Conservation (phyloP, 2,797 vertebrate species). For the Psittacula derbiana region DNA sequence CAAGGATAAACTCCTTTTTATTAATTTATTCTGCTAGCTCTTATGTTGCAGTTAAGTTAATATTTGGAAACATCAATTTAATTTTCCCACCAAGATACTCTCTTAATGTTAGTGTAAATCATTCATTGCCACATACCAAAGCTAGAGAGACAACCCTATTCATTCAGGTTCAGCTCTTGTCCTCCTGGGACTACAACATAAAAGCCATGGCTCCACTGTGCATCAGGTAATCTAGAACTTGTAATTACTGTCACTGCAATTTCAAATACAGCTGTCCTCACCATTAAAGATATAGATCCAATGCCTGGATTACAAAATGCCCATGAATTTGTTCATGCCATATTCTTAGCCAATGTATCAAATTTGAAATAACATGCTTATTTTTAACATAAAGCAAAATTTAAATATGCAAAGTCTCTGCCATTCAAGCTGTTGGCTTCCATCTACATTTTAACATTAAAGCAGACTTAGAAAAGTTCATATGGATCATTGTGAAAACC, state of each 20-base stretch:
- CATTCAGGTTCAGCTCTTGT: neutral
- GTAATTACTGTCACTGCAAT: constrained; percentile 29
- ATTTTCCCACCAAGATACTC: neutral
- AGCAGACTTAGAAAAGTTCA: neutral
- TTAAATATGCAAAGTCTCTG: neutral
- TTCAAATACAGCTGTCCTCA: neutral
- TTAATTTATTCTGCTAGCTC: neutral
- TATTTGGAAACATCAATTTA: neutral
- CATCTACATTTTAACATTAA: constrained; percentile 19
- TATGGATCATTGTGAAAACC: neutral
- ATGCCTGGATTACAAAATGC: neutral
- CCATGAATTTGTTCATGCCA: neutral
- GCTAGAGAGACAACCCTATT: neutral
- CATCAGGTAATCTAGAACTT: constrained; percentile 30
- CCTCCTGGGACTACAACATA: neutral
- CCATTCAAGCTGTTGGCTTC: neutral
- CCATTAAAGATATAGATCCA: neutral
- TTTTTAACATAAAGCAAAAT: neutral
- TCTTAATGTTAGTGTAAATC: neutral
- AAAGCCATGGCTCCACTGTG: neutral
- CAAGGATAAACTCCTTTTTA: neutral
- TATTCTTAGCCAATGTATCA: neutral
- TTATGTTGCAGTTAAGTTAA: neutral
- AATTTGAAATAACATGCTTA: neutral
- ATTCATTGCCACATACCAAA: neutral